Evolutionary conservation across 2,113 vertebrate genomes (phyloP), one percentile per base, ranked within the genome.

Genomic region (Maccullochella peelii): DNA sequence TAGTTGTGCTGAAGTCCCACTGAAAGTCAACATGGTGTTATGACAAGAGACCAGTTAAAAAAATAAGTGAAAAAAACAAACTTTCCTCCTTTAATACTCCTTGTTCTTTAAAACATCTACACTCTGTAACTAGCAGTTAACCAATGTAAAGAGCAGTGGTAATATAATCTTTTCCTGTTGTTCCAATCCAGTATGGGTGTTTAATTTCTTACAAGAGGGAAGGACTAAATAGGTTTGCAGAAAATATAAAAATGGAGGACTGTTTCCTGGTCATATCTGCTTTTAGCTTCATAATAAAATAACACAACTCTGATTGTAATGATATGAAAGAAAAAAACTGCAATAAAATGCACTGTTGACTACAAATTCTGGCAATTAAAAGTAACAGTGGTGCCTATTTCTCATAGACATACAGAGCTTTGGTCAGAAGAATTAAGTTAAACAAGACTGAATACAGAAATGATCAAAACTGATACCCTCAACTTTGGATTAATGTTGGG

Each of bases 11-110:
- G 71, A 86, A 81, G 84, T 67, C 77, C 71, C 80, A 55, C n/a
- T 85, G 83, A 90, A 94, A 91, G 89, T 94, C 89, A 93, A 89
- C 83, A 61, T 50, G 77, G 84, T 52, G 73, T 55, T 36, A 14
- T 52, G 62, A 85, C 27, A 77, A 76, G 33, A n/a, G 11, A 65
- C 14, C 18, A 8, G 25, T 18, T 59, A 8, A 59, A 59, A 30
- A 58, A 59, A 30, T 33, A 33, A 33, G 3, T 33, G 33, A 33
- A 0, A 33, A 33, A 33, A 33, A 33, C 33, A 33, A 59, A 44
- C 16, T 66, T 27, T 54, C 21, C 57, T 42, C 33, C 11, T 15
- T 18, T 30, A 23, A 62, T 18, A n/a, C 7, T 36, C 6, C 10
- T 27, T 27, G 44, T 25, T 73, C 47, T 47, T 42, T 80, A 50